Evolutionary conservation across 1,140 invertebrate species (phyloP), one percentile per base, ranked within the genome.

Genomic region (Dinothrombium tinctorium): DNA sequence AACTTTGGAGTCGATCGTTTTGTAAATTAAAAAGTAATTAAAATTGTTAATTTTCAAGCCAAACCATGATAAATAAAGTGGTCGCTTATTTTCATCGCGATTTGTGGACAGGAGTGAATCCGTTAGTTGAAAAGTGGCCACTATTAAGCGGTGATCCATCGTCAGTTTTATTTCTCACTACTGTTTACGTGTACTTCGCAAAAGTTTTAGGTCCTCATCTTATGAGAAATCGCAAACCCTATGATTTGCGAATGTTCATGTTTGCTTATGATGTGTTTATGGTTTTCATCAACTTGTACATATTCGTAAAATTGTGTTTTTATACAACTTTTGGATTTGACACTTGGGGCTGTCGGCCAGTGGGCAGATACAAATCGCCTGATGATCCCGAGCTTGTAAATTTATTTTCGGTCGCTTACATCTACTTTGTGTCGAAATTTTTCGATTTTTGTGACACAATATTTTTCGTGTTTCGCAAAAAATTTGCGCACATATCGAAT

Each of bases 381-480:
- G 14, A 29, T 29, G 28, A 29, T n/a, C 28, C 28, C 14, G 28
- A 14, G 14, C 28, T 9, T n/a, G 28, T n/a, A 9, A 9, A 9
- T 29, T n/a, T n/a, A n/a, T n/a, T n/a, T n/a, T n/a, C n/a, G n/a
- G n/a, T n/a, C n/a, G 39, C 26, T 17, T 63, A 59, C 58, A 58
- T 58, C 57, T 63, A 59, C 48, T 62, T 60, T 46, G 51, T 62
- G 47, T 59, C 59, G 8, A 63, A 63, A 46, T 50, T 52, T 28
- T 39, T 62, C 11, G 61, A 63, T 40, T 57, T 63, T 50, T 36
- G 61, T 29, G 60, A 63, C 47, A 62, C 61, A 26, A 37, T 63
- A 12, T 63, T 64, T 46, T 60, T 64, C 48, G 54, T 63, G 24
- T 41, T 63, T 23, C 51, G 57, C 22, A 63, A 63, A 52, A 64